Evolutionary conservation across 1,140 invertebrate genomes (phyloP).

Genomic region (Orius laevigatus): DNA sequence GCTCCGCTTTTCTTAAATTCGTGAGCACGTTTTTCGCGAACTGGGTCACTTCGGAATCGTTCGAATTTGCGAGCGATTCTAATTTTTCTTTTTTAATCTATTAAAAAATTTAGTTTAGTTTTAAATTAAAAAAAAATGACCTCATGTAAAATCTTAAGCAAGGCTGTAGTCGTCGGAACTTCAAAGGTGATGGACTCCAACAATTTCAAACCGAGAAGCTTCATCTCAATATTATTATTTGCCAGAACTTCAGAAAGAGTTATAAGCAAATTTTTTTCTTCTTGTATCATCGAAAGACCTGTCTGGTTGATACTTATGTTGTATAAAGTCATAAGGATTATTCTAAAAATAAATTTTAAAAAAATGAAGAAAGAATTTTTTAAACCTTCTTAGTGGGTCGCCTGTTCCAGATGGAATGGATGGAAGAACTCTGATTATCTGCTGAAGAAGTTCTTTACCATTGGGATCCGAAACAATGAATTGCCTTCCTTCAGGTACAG

Average conservation of each 20-base stretch:
- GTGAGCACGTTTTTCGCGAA: background rate
- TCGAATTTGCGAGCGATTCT: background rate
- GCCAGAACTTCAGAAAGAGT: conserved; percentile 16
- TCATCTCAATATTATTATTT: conserved; percentile 20
- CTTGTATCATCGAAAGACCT: conserved; percentile 22
- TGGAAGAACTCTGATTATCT: conserved; percentile 24
- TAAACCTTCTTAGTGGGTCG: conserved; percentile 22
- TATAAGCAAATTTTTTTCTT: conserved; percentile 7
- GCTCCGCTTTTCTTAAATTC: background rate
- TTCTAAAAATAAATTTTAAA: conserved; percentile 19
- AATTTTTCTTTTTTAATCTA: background rate
- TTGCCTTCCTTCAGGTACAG: conserved; percentile 25
- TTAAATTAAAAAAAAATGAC: no score
- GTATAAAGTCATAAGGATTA: conserved; percentile 27
- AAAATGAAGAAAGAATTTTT: conserved; percentile 1
- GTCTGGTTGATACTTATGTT: conserved; percentile 27
- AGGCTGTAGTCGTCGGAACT: conserved; percentile 18
- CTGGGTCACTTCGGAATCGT: background rate
- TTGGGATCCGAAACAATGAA: conserved; percentile 26
- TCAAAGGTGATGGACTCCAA: conserved; percentile 27
- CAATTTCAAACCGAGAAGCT: conserved; percentile 24
- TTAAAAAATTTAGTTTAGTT: no score
- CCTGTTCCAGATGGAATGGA: conserved; percentile 23
- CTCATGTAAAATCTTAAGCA: conserved; percentile 18
- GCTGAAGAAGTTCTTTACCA: conserved; percentile 25